Percentiles rank a stretch among this genome's conserved stretches.
Conservation (phyloP, 2,888 invertebrate genomes). For the Andrena dorsata region DNA sequence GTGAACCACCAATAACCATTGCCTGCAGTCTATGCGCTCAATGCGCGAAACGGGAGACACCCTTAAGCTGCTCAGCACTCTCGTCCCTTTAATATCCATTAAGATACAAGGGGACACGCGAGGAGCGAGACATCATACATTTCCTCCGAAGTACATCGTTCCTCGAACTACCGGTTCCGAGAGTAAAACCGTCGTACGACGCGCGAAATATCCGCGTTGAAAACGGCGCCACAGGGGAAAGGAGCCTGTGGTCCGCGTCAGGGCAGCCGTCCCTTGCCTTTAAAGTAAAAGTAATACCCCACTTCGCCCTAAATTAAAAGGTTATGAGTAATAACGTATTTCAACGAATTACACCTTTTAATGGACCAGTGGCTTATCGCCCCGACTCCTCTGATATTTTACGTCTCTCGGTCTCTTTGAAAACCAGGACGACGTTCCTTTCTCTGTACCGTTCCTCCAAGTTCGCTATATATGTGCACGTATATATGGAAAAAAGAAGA, state of each 20-base stretch:
- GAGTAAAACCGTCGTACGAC: background rate
- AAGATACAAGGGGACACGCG: conserved; percentile 22
- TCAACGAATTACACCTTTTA: conserved; percentile 4
- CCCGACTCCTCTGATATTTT: conserved; percentile 3
- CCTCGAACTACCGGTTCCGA: conserved; percentile 17
- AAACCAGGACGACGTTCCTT: conserved; percentile 10
- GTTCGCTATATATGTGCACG: background rate
- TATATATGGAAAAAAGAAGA: background rate
- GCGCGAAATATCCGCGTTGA: background rate
- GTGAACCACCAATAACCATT: too few species aligned
- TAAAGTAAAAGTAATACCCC: conserved; percentile 12
- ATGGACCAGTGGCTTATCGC: background rate
- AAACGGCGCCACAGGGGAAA: conserved; percentile 9
- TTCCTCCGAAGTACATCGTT: conserved; percentile 16
- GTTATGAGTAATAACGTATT: conserved; percentile 19
- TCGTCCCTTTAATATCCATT: conserved; percentile 34
- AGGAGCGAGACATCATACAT: background rate
- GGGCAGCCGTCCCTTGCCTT: background rate
- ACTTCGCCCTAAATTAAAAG: background rate
- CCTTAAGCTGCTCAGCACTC: background rate
- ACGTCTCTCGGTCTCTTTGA: background rate
- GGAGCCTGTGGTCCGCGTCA: background rate
- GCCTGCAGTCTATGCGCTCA: too few species aligned
- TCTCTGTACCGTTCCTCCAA: conserved; percentile 5
- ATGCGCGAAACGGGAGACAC: too few species aligned